Evolutionary conservation across 1,140 invertebrate genomes (phyloP), one percentile per base, ranked within the genome.

Genomic region (Magallana gigas): DNA sequence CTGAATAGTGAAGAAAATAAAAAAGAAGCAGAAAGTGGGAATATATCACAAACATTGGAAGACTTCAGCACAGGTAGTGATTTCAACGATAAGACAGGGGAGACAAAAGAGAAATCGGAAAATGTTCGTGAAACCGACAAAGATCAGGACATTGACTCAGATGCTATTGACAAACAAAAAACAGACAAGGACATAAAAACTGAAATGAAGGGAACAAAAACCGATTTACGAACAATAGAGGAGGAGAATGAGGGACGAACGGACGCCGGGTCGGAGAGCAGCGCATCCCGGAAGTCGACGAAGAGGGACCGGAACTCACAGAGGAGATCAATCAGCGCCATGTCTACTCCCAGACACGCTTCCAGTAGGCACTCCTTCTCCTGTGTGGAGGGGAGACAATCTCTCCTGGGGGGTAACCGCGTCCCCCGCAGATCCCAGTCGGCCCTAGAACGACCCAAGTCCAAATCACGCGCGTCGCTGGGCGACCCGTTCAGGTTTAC

Each of bases 401-500:
- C 23, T 62, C 60, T n/a, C 12, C 36, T 76, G 1, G 36, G 36
- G 18, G 48, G 57, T 29, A 58, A 83, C 12, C 48, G 57, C 8
- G 18, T 12, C 16, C 36, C n/a, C 9, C 56, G 81, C 8, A 57
- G 81, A n/a, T 58, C 81, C 12, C 57, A 83, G 12, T 83, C 81
- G 1, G 81, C 81, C 18, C 9, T 57, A 56, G 81, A 83, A 83
- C 18, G 68, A 76, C 68, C 48, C 2, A 57, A 83, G 48, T 57
- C 48, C 1, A 57, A 83, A 83, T 11, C 7, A 9, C 36, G 48
- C 7, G 16, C 36, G 57, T 83, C 57, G 12, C 16, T n/a, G 4
- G 57, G 59, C 14, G 83, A 84, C 59, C n/a, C 59, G 7, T 83
- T 89, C n/a, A 59, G 89, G 29, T 91, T 91, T 85, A 91, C 90